Conservation (phyloP, 2,797 vertebrate species). For the Chaenodraco wilsoni region DNA sequence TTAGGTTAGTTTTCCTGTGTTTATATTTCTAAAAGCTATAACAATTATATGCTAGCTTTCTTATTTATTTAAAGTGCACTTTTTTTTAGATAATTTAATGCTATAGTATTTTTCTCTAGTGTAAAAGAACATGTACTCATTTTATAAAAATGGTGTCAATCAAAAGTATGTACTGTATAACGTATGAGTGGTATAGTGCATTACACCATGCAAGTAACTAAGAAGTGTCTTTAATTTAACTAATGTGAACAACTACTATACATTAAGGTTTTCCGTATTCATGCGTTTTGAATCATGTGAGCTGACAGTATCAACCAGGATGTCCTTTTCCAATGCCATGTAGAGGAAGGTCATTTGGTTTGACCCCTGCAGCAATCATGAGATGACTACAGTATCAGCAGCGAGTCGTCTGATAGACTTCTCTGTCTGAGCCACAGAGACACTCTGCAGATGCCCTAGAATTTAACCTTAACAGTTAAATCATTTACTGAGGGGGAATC, state of each 20-base stretch:
- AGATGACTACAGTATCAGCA: slow-evolving; percentile 38
- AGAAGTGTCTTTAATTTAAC: background rate
- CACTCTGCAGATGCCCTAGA: slow-evolving; percentile 48
- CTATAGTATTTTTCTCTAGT: background rate
- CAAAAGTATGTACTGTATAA: too few relatives aligned
- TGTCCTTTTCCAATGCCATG: slow-evolving; percentile 24
- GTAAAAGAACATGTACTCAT: background rate
- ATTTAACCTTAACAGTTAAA: slow-evolving; percentile 68
- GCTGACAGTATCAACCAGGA: background rate
- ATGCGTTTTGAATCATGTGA: background rate
- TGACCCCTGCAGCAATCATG: slow-evolving; percentile 18
- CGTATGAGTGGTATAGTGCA: too few relatives aligned
- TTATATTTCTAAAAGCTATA: too few relatives aligned
- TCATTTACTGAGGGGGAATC: slow-evolving; percentile 58
- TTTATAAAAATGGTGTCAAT: too few relatives aligned
- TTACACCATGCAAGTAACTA: too few relatives aligned
- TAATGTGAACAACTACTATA: background rate
- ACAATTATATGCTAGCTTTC: too few relatives aligned
- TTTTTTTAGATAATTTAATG: too few relatives aligned
- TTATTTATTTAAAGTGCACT: background rate
- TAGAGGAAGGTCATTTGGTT: slow-evolving; percentile 28
- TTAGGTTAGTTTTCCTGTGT: background rate
- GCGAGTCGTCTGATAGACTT: slow-evolving; percentile 24
- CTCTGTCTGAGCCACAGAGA: slow-evolving; percentile 41
- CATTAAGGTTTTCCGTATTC: background rate